phyloP scores from a whole-genome alignment of 2,888 invertebrate species.

The Dermolepida albohirtum region DNA sequence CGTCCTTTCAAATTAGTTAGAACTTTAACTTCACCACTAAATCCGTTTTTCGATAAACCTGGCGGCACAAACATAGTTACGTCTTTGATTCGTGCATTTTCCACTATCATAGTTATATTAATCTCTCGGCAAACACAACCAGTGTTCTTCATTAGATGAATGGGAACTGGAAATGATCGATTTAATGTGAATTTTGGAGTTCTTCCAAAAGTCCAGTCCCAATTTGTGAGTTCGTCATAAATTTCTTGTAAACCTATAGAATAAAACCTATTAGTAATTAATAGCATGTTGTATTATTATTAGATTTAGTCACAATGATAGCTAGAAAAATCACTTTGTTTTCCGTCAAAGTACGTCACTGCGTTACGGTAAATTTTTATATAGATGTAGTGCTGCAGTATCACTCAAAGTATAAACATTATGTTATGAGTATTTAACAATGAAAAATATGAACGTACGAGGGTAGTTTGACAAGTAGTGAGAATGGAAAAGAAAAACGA shows the following conservation, averaged over 20 bases:
- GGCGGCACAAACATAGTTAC: conserved; percentile 74
- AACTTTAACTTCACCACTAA: conserved; percentile 72
- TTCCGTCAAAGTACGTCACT: too few relatives aligned
- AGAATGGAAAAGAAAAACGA: too few relatives aligned
- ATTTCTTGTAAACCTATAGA: conserved; percentile 76
- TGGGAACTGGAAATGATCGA: conserved; percentile 73
- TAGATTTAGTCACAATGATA: too few relatives aligned
- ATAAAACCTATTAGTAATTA: conserved; percentile 4
- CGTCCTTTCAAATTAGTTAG: conserved; percentile 75
- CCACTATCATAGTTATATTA: conserved; percentile 73
- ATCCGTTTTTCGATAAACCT: conserved; percentile 71
- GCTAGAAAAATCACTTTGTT: too few relatives aligned
- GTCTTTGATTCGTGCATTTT: conserved; percentile 74
- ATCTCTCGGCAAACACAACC: conserved; percentile 65
- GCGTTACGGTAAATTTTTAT: too few relatives aligned
- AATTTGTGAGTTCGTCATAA: conserved; percentile 76
- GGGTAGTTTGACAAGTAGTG: too few relatives aligned
- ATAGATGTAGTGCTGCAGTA: too few relatives aligned
- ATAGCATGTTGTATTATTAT: too few relatives aligned
- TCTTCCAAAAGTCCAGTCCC: conserved; percentile 91
- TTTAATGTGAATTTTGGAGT: conserved; percentile 87
- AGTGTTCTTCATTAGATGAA: conserved; percentile 66
- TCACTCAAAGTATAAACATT: too few relatives aligned
- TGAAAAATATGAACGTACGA: too few relatives aligned
- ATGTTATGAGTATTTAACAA: too few relatives aligned